phyloP scores from a whole-genome alignment of 2,888 invertebrate species.

The Idaea biselata region DNA sequence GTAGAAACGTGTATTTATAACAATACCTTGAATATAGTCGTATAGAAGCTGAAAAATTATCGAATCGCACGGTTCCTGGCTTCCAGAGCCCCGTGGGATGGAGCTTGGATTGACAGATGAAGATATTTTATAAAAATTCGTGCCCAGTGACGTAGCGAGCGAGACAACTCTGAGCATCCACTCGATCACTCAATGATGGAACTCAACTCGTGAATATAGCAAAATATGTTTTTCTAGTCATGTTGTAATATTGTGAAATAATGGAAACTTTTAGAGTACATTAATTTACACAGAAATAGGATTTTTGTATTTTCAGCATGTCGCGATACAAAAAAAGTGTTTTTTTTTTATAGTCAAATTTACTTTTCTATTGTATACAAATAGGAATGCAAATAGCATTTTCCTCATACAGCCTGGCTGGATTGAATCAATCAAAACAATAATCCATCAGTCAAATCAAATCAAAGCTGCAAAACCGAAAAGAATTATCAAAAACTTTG shows the following conservation, averaged over 20 bases:
- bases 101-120: constrained; percentile 5
- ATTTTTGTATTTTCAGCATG: background rate
- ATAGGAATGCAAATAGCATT: no score
- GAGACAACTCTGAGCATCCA: background rate
- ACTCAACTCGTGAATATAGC: background rate
- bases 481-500: no score
- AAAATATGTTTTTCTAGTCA: background rate
- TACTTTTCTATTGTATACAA: no score
- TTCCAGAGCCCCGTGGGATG: background rate
- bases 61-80: background rate
- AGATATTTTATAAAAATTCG: constrained; percentile 7
- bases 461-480: no score
- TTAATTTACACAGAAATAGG: background rate
- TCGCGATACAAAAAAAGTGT: background rate
- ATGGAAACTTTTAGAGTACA: background rate
- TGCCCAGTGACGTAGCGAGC: background rate
- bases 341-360: no score
- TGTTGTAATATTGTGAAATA: background rate
- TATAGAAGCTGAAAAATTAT: background rate
- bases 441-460: no score
- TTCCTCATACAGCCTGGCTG: no score
- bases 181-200: background rate
- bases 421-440: no score
- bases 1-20: background rate
- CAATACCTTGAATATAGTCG: background rate